Percentiles rank a stretch among this genome's conserved stretches.
These are phyloP conservation scores for Oryzaephilus surinamensis DNA, from an alignment of 1,140 invertebrate genomes.

Conservation along the genomic window DNA sequence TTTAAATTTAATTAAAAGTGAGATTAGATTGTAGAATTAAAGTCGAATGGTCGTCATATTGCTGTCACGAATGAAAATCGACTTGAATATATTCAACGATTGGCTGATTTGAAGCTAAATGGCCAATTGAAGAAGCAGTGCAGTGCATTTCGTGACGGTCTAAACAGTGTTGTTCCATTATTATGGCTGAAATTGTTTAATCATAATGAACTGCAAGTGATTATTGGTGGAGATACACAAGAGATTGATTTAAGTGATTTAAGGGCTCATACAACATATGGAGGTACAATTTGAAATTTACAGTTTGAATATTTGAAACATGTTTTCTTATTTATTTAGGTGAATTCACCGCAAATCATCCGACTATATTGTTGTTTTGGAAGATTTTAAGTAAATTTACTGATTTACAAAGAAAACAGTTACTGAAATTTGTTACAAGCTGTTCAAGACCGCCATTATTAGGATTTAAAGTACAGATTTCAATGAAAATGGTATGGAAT, in stretches of 20 bases:
- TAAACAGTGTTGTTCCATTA: constrained; percentile 79
- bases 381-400: constrained; percentile 73
- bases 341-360: constrained; percentile 72
- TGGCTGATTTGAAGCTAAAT: constrained; percentile 94
- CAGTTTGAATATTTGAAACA: neutral
- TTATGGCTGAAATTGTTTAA: constrained; percentile 94
- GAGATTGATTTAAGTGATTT: constrained; percentile 87
- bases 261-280: constrained; percentile 72
- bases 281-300: constrained; percentile 36
- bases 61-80: constrained; percentile 83
- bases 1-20: constrained; percentile 1
- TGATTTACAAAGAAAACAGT: constrained; percentile 72
- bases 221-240: constrained; percentile 88
- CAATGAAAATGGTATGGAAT: neutral
- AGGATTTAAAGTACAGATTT: constrained; percentile 76
- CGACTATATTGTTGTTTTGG: constrained; percentile 71
- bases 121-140: constrained; percentile 83
- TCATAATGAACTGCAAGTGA: constrained; percentile 84
- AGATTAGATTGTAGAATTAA: constrained; percentile 70
- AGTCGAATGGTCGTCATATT: constrained; percentile 80
- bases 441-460: constrained; percentile 93
- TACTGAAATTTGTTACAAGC: constrained; percentile 95
- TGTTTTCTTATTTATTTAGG: constrained; percentile 40
- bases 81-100: constrained; percentile 93
- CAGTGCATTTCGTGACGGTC: constrained; percentile 70